Base-by-base conservation (phyloP, 2,888 invertebrate species). In the Choreutis nemorana region DNA sequence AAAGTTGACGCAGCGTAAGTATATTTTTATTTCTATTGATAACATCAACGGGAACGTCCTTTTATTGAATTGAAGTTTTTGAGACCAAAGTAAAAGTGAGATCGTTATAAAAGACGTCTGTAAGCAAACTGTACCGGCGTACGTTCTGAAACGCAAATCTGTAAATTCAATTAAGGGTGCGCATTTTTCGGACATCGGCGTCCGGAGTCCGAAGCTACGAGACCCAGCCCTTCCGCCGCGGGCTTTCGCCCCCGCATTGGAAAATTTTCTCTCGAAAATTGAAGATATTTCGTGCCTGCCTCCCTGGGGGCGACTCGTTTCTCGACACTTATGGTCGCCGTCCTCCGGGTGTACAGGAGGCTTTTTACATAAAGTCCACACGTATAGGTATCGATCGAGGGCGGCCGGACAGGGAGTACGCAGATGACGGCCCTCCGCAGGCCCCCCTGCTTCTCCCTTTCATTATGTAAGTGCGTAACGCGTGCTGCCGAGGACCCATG, bases 391-490 rank as follows among this genome's bases (percentile, higher is more conserved):
- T 75, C 72, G 75, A 75, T 73, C 75, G 72, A 50, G 71, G 72
- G 71, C 63, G 64, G 73, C 72, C 57, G 75, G 73, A 67, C 77
- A 68, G 71, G 70, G 71, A 56, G 73, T 77, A 78, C 75, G 77
- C 77, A 77, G 77, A 77, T 77, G 75, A 75, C 75, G 75, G 63
- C 67, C 70, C 66, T 61, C 48, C 46, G 42, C 45, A 39, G 45
- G 54, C 48, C 58, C 48, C 51, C 13, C 29, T 45, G 52, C 44
- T 42, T 47, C 57, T 57, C 57, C 65, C 63, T 55, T 75, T 78
- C 77, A 78, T 78, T 78, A 78, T 77, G 73, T 78, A 78, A 78
- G 77, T 75, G 77, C 77, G 77, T 73, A 75, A 78, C 75, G 77
- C 75, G 75, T 73, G 77, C 67, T 73, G 63, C 71, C 66, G 65